A percentile compares a stretch with the other conserved stretches of the same genome.
These are phyloP conservation scores for Cervus canadensis DNA, from an alignment of 2,113 vertebrate genomes.

Conservation along the genomic window DNA sequence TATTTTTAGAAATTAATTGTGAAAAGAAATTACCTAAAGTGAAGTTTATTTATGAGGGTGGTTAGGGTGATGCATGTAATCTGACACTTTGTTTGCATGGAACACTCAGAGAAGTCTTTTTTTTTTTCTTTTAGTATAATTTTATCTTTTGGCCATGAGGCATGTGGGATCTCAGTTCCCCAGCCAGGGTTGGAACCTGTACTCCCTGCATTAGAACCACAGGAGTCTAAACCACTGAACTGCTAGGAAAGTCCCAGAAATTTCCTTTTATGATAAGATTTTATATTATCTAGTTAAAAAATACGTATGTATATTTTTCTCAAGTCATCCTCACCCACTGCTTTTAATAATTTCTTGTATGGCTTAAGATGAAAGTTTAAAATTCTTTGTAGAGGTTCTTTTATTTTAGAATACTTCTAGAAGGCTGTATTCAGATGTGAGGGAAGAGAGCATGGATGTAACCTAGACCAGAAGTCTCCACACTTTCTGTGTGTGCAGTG, in stretches of 20 bases:
- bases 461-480: not conserved
- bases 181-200: not conserved
- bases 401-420: not conserved
- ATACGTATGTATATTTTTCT: not conserved
- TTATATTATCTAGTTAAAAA: not conserved
- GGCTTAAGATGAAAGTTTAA: not conserved
- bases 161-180: not conserved
- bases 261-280: not conserved
- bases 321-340: not conserved
- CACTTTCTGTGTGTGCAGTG: not conserved
- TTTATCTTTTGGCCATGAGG: not conserved
- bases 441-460: not conserved
- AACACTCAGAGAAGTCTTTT: not conserved
- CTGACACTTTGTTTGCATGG: not conserved
- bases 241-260: not conserved
- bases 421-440: not conserved
- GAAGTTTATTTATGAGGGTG: not conserved
- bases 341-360: not conserved
- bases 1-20: not conserved
- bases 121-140: not conserved
- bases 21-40: not conserved
- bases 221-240: not conserved
- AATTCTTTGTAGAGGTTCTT: not conserved
- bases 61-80: not conserved
- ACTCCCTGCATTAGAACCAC: not conserved